phyloP scores from a whole-genome alignment of 1,140 invertebrate genomes.

The Drosophila nebulosa region DNA sequence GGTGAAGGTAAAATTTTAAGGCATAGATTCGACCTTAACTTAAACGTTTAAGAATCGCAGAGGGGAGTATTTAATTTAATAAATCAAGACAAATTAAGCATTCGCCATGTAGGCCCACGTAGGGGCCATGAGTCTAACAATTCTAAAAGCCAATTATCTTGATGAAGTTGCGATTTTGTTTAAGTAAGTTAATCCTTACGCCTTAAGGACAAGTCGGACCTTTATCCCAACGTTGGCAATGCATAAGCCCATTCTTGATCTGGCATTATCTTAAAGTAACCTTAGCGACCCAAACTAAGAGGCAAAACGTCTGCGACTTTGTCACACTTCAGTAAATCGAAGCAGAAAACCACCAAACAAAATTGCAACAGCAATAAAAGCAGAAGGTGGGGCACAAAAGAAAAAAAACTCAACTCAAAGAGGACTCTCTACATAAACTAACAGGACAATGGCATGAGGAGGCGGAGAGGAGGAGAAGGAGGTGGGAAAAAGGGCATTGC shows the following conservation, averaged over 20 bases:
- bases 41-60: no score
- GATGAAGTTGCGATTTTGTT: no score
- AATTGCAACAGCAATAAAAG: conserved; percentile 28
- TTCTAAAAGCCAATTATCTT: no score
- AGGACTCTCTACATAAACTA: neutral
- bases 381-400: conserved; percentile 34
- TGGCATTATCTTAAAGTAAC: conserved; percentile 32
- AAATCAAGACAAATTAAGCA: no score
- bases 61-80: no score
- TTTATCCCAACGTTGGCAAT: conserved; percentile 14
- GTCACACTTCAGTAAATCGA: conserved; percentile 37
- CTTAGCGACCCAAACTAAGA: conserved; percentile 48
- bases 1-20: no score
- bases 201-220: neutral
- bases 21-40: no score
- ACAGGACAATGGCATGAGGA: neutral
- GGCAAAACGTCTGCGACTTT: conserved; percentile 49
- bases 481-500: no score
- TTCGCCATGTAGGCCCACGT: no score
- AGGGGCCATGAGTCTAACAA: no score
- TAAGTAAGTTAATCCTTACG: no score
- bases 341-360: neutral
- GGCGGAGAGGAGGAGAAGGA: neutral
- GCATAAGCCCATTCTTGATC: neutral
- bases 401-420: no score